Percentiles rank a stretch among this genome's conserved stretches.
Evolutionary conservation across 2,113 vertebrate genomes (phyloP).

Genomic region (Protobothrops flavoviridis): DNA sequence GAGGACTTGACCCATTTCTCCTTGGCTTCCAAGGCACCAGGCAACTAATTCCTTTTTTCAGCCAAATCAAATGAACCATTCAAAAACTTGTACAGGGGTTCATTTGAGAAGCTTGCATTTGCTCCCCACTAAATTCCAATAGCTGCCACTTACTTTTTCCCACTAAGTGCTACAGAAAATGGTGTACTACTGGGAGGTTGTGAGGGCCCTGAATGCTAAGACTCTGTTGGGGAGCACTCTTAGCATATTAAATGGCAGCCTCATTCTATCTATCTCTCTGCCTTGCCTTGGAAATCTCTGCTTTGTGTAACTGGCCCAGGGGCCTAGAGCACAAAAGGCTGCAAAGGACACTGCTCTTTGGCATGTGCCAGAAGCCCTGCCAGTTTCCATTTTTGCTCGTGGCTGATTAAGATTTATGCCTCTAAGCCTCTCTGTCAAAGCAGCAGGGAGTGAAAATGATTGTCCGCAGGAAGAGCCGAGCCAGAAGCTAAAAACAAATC

Average conservation of each 20-base stretch:
- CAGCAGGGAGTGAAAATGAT: constrained; percentile 6
- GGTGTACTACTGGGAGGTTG: background rate
- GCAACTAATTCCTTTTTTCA: background rate
- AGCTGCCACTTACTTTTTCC: background rate
- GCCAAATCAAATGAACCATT: background rate
- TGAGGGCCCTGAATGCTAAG: background rate
- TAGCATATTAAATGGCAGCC: background rate
- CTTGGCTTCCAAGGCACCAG: background rate
- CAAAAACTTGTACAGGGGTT: background rate
- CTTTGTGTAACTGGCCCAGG: background rate
- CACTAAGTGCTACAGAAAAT: background rate
- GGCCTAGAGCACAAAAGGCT: background rate
- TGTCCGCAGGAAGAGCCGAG: background rate
- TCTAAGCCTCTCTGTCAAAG: background rate
- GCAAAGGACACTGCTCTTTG: constrained; percentile 1
- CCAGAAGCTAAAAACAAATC: constrained; percentile 21
- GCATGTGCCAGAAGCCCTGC: background rate
- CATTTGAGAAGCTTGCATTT: background rate
- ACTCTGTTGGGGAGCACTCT: background rate
- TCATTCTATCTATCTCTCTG: background rate
- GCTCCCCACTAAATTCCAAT: background rate
- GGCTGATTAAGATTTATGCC: constrained; percentile 35
- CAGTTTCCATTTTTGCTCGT: background rate
- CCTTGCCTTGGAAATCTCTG: background rate
- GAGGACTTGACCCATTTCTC: background rate